Base-by-base conservation (phyloP, 2,888 invertebrate genomes). In the Phymatocera aterrima region DNA sequence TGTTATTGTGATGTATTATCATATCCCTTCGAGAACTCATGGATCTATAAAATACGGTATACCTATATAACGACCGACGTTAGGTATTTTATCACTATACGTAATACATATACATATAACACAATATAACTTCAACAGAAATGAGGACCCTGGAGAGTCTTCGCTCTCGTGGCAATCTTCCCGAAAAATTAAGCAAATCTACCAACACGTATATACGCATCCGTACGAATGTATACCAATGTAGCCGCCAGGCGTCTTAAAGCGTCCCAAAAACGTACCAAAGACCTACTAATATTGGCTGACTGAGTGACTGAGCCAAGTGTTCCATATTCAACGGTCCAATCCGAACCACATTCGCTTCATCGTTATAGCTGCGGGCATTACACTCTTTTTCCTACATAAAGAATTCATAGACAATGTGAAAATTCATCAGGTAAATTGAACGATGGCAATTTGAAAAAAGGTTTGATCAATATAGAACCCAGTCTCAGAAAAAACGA, bases 231-330 rank as follows among this genome's bases (percentile, higher is more conserved):
- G n/a, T n/a, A n/a, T n/a, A n/a, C n/a, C n/a, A n/a, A n/a, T n/a
- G n/a, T 28, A 34, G 46, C 61, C 8, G 28, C 15, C 40, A 37
- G 46, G 68, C 68, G 31, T 43, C 68, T 68, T 21, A 68, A 68
- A 68, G 68, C 46, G 43, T 68, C 46, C 68, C 24, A 68, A 68
- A 68, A 68, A 68, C 43, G 43, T 68, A 68, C 46, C 43, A 43
- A 46, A 68, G 68, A 43, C 68, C 68, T 46, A 68, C 43, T 68
- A 68, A 68, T 68, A 68, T 43, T 68, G 46, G 68, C 68, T 43
- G n/a, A 54, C 15, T n/a, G 68, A 68, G 68, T 68, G 68, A 68
- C 43, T 68, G 68, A 43, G 46, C 15, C 68, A 3, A 10, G 68
- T 46, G 68, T 68, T 68, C 68, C 68, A 28, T 6, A 46, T 1